Conservation (phyloP, 2,113 vertebrate genomes). For the Paracyprichromis sp. region DNA sequence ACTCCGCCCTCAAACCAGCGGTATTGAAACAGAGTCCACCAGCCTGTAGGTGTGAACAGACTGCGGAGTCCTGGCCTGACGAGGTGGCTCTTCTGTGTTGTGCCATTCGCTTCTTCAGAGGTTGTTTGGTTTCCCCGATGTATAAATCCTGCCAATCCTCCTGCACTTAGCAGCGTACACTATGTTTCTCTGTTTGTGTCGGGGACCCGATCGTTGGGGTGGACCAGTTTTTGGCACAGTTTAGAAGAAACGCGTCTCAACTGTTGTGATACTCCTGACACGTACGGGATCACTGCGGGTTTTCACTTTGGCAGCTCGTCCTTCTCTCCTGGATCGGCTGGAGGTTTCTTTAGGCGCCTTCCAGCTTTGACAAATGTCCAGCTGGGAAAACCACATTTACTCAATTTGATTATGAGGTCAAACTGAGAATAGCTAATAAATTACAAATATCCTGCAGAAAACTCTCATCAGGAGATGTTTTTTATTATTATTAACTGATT, state of each 20-base stretch:
- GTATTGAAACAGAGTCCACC: not conserved
- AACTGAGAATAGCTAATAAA: not conserved
- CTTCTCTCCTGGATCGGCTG: not conserved
- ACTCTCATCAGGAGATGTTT: not conserved
- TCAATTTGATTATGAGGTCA: not conserved
- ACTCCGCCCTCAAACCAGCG: not conserved
- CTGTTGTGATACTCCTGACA: not conserved
- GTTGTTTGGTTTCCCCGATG: not conserved
- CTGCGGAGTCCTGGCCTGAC: not conserved
- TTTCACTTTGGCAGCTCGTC: not conserved
- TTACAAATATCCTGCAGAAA: not conserved
- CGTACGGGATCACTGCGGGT: rapidly evolving
- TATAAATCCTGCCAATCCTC: rapidly evolving
- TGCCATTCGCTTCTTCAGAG: rapidly evolving
- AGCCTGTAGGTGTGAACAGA: not conserved
- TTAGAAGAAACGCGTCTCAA: rapidly evolving
- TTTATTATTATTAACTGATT: not conserved
- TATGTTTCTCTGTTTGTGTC: not conserved
- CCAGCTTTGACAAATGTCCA: not conserved
- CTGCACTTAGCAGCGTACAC: not conserved
- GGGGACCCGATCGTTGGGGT: not conserved
- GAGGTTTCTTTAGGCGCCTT: rapidly evolving
- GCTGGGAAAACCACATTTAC: not conserved
- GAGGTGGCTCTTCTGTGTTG: not conserved
- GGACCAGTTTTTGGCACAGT: not conserved